A percentile compares a stretch with the other conserved stretches of the same genome.
phyloP scores from a whole-genome alignment of 2,113 vertebrate species.

The Oenanthe melanoleuca region DNA sequence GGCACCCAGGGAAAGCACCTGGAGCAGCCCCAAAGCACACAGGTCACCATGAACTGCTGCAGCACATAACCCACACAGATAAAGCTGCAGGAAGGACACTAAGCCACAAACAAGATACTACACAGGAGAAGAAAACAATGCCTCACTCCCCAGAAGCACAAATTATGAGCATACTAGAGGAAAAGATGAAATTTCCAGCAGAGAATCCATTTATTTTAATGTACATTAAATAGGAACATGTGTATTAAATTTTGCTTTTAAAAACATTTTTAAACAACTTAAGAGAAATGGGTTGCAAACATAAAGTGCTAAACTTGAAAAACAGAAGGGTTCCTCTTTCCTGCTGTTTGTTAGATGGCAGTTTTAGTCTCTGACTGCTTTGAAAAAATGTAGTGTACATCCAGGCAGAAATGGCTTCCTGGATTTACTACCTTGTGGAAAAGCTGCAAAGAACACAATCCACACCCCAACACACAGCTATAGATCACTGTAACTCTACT shows the following conservation, averaged over 20 bases:
- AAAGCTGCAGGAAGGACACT: not conserved
- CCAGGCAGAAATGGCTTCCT: not conserved
- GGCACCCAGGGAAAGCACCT: not conserved
- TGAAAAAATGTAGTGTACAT: not conserved
- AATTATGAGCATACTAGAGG: constrained; percentile 16
- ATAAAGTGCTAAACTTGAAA: not conserved
- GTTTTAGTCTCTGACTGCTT: constrained; percentile 39
- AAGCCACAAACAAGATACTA: not conserved
- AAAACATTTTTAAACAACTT: not conserved
- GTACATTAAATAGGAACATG: not conserved
- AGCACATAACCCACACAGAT: not conserved
- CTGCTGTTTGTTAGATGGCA: not conserved
- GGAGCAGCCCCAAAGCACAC: not conserved
- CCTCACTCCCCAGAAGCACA: not conserved
- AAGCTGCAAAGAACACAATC: constrained; percentile 39
- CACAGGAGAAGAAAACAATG: not conserved
- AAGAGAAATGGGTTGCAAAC: not conserved
- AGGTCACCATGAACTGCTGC: not conserved
- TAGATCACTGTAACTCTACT: not conserved
- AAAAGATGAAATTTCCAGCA: not conserved
- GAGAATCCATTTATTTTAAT: constrained; percentile 4
- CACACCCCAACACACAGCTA: not conserved
- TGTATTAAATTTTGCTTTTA: not conserved
- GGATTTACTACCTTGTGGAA: constrained; percentile 47
- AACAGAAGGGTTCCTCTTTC: not conserved